Evolutionary conservation across 2,113 vertebrate species (phyloP).

Genomic region (Solenodon paradoxus): DNA sequence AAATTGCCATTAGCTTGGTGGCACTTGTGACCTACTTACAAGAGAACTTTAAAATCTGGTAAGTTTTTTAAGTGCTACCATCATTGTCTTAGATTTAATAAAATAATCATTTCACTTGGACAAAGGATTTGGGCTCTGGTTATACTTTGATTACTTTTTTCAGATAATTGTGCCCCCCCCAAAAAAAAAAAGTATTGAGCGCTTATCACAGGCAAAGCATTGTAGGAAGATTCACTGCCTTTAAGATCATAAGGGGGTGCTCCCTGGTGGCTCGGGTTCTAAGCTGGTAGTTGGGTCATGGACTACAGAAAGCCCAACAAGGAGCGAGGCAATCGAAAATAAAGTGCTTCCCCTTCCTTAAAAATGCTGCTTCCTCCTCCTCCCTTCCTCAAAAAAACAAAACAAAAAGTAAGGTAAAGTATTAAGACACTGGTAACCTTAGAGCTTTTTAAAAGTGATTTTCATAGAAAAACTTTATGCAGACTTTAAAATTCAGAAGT

Average conservation of each 20-base stretch:
- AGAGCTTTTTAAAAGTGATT: neutral
- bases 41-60: neutral
- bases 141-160: no score
- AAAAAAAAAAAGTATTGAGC: no score
- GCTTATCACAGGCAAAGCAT: no score
- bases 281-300: no score
- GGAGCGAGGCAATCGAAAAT: no score
- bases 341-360: neutral
- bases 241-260: no score
- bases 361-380: neutral
- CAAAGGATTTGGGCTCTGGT: neutral
- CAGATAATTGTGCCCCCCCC: no score
- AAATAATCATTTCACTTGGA: neutral
- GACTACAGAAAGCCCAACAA: no score
- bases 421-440: neutral
- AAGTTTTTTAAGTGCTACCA: neutral
- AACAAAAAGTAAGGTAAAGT: neutral
- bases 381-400: no score
- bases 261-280: no score
- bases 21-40: neutral
- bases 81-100: neutral
- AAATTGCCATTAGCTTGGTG: neutral
- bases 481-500: slow-evolving; percentile 3
- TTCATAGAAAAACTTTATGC: neutral
- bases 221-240: no score